phyloP scores from a whole-genome alignment of 2,113 vertebrate genomes.

The Girardinichthys multiradiatus region DNA sequence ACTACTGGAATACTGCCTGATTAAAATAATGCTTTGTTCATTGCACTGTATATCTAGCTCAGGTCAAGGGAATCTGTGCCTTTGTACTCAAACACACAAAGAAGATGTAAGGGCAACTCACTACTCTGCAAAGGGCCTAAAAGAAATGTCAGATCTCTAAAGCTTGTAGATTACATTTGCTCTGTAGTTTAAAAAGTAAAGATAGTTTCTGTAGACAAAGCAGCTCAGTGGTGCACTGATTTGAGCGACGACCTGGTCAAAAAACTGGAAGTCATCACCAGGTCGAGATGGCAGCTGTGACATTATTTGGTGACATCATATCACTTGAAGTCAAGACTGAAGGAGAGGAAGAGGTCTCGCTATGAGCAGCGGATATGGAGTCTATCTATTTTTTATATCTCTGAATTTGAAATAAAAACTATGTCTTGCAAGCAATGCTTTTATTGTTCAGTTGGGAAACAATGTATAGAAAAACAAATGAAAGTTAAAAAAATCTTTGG shows the following conservation, averaged over 20 bases:
- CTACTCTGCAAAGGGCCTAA: too few species aligned
- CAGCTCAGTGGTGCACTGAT: conserved; percentile 48
- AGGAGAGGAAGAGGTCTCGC: conserved; percentile 22
- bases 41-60: too few species aligned
- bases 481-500: too few species aligned
- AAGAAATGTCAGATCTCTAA: neutral
- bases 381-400: conserved; percentile 1
- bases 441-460: neutral
- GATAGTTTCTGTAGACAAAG: conserved; percentile 56
- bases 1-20: too few species aligned
- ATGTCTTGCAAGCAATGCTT: neutral
- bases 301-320: conserved; percentile 66
- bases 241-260: conserved; percentile 40
- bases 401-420: neutral
- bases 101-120: too few species aligned
- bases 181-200: conserved; percentile 9
- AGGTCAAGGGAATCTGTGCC: too few species aligned
- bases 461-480: neutral
- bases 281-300: conserved; percentile 67
- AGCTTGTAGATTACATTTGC: neutral
- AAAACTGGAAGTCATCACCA: conserved; percentile 59
- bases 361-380: conserved; percentile 23
- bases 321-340: conserved; percentile 40
- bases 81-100: too few species aligned
- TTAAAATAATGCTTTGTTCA: too few species aligned